Evolutionary conservation across 2,888 invertebrate genomes (phyloP).

Genomic region (Cerastis rubricosa): DNA sequence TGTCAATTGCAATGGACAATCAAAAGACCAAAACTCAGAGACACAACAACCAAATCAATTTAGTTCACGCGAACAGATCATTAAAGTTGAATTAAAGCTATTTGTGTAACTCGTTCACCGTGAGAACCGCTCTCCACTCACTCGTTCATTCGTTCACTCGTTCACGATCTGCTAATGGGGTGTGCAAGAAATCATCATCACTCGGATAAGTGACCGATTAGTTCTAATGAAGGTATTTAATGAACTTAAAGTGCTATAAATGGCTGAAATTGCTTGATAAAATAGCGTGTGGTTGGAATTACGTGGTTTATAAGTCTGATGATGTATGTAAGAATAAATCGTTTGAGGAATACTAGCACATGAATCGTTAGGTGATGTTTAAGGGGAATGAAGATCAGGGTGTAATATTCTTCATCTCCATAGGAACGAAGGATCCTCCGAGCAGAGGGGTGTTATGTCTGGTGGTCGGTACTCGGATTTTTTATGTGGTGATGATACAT

Average conservation of each 20-base stretch:
- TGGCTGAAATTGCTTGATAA: constrained; percentile 29
- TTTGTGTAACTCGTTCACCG: constrained; percentile 82
- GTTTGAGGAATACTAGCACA: constrained; percentile 7
- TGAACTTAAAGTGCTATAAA: constrained; percentile 34
- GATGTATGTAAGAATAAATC: constrained; percentile 12
- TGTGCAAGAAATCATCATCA: constrained; percentile 61
- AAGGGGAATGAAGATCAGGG: not conserved
- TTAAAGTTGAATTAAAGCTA: constrained; percentile 88
- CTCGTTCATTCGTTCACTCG: constrained; percentile 82
- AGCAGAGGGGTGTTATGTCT: not conserved
- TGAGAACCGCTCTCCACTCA: constrained; percentile 82
- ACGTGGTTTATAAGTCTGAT: not conserved
- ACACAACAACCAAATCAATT: constrained; percentile 89
- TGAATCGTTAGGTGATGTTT: too few species aligned
- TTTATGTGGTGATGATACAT: too few species aligned
- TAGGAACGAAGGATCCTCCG: not conserved
- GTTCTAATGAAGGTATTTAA: constrained; percentile 46
- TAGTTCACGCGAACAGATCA: constrained; percentile 89
- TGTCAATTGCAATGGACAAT: constrained; percentile 62
- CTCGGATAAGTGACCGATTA: constrained; percentile 61
- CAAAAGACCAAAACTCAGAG: constrained; percentile 67
- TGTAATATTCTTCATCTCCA: not conserved
- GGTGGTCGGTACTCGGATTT: too few species aligned
- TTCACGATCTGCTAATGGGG: constrained; percentile 81
- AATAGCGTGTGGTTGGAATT: constrained; percentile 15